These are phyloP conservation scores for Triplophysa tibetana DNA, from an alignment of 2,113 vertebrate species.

Conservation along the genomic window DNA sequence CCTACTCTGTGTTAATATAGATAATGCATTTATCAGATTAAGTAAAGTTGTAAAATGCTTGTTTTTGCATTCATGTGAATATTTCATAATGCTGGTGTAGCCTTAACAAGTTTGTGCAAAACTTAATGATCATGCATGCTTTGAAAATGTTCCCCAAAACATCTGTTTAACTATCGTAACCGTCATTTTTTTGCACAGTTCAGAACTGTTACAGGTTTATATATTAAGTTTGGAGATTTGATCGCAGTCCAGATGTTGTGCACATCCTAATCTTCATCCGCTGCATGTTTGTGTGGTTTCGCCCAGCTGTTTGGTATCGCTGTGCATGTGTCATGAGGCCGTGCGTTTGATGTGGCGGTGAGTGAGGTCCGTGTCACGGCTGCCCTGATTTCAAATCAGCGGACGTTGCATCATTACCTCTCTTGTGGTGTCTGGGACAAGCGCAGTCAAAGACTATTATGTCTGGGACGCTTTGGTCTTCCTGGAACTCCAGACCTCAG, in stretches of 20 bases:
- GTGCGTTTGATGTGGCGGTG: constrained; percentile 72
- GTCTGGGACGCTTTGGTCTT: constrained; percentile 72
- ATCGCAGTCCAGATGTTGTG: not conserved
- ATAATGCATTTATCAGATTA: too few relatives aligned
- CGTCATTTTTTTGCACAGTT: too few relatives aligned
- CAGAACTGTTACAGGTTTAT: constrained; percentile 3
- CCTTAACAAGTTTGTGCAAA: too few relatives aligned
- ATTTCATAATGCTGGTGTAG: too few relatives aligned
- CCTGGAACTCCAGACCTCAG: constrained; percentile 76
- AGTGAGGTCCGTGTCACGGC: constrained; percentile 64
- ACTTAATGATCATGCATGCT: too few relatives aligned
- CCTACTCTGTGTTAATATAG: too few relatives aligned
- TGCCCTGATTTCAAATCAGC: constrained; percentile 70
- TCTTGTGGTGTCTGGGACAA: constrained; percentile 78
- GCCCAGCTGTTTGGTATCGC: constrained; percentile 17
- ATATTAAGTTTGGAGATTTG: not conserved
- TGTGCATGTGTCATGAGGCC: constrained; percentile 45
- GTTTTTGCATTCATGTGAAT: too few relatives aligned
- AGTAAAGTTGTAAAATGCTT: too few relatives aligned
- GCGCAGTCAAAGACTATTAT: constrained; percentile 78
- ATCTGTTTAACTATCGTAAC: too few relatives aligned
- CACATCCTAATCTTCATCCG: constrained; percentile 1
- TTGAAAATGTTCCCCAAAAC: too few relatives aligned
- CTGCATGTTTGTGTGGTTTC: constrained; percentile 29
- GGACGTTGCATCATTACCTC: constrained; percentile 64